phyloP scores from a whole-genome alignment of 2,113 vertebrate genomes.

The Notarius lentiginosus region DNA sequence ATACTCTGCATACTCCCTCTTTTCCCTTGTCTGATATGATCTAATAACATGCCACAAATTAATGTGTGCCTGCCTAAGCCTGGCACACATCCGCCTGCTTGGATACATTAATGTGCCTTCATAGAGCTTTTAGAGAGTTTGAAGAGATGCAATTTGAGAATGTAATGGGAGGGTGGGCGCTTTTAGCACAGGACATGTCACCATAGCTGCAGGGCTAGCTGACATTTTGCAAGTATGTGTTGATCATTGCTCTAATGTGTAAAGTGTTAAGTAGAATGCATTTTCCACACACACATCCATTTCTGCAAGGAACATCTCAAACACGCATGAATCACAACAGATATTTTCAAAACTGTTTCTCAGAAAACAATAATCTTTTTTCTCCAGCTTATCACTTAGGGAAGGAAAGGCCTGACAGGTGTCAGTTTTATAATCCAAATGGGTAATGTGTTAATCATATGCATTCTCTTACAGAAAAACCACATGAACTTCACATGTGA shows the following conservation, averaged over 20 bases:
- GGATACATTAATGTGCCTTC: constrained; percentile 60
- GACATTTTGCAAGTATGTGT: constrained; percentile 68
- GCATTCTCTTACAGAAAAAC: background rate
- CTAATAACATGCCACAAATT: constrained; percentile 62
- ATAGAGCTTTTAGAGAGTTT: constrained; percentile 64
- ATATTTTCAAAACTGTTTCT: constrained; percentile 13
- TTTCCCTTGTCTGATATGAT: constrained; percentile 58
- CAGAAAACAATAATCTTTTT: background rate
- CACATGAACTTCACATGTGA: too few species aligned
- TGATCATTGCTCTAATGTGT: constrained; percentile 39
- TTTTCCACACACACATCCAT: constrained; percentile 22
- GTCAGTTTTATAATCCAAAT: background rate
- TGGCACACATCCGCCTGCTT: constrained; percentile 57
- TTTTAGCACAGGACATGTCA: constrained; percentile 62
- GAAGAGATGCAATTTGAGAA: constrained; percentile 74
- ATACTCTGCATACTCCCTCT: constrained; percentile 51
- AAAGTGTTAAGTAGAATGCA: constrained; percentile 26
- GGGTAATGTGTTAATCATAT: background rate
- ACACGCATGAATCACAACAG: constrained; percentile 19
- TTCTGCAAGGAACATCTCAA: constrained; percentile 27
- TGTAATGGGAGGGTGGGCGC: constrained; percentile 55
- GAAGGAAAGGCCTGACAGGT: background rate
- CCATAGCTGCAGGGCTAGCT: constrained; percentile 64
- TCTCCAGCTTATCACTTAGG: background rate
- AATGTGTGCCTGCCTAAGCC: constrained; percentile 55